Conservation (phyloP, 2,797 vertebrate species). For the Jordanella pulchra region DNA sequence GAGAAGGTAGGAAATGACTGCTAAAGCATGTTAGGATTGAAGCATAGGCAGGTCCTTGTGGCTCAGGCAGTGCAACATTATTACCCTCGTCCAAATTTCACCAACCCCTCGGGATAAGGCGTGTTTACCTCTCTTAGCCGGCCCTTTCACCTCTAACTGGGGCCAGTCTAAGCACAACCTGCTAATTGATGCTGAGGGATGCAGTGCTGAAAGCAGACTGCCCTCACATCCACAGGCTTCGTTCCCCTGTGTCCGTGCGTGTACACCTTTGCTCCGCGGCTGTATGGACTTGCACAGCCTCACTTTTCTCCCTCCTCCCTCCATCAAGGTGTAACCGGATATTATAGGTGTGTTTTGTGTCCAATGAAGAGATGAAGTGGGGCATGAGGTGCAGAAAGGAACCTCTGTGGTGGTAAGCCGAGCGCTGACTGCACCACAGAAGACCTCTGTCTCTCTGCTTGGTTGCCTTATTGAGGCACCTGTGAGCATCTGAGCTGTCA, state of each 20-base stretch:
- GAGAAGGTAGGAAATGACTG: slow-evolving; percentile 83
- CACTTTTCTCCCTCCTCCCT: slow-evolving; percentile 40
- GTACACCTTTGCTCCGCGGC: slow-evolving; percentile 13
- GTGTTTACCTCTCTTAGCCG: slow-evolving; percentile 73
- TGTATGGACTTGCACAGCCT: slow-evolving; percentile 23
- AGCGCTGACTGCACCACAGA: slow-evolving; percentile 75
- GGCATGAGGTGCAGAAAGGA: slow-evolving; percentile 69
- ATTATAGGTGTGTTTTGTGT: slow-evolving; percentile 75
- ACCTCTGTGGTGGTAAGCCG: slow-evolving; percentile 73
- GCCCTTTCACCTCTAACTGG: slow-evolving; percentile 64
- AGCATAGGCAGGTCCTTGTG: slow-evolving; percentile 75
- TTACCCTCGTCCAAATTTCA: slow-evolving; percentile 67
- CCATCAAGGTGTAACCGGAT: slow-evolving; percentile 70
- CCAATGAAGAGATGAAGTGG: slow-evolving; percentile 73
- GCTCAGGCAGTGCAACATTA: slow-evolving; percentile 70
- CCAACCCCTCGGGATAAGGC: slow-evolving; percentile 63
- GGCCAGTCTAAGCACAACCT: slow-evolving; percentile 72
- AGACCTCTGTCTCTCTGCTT: slow-evolving; percentile 75
- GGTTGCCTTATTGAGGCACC: slow-evolving; percentile 79
- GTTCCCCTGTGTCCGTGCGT: slow-evolving; percentile 47
- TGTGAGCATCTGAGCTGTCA: slow-evolving; percentile 67
- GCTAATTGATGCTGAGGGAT: slow-evolving; percentile 79
- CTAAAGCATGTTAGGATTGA: slow-evolving; percentile 65
- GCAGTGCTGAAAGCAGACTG: slow-evolving; percentile 71
- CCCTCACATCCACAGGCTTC: slow-evolving; percentile 69